A percentile compares a stretch with the other conserved stretches of the same genome.
Evolutionary conservation across 1,140 invertebrate genomes (phyloP).

Genomic region (Wasmannia auropunctata): DNA sequence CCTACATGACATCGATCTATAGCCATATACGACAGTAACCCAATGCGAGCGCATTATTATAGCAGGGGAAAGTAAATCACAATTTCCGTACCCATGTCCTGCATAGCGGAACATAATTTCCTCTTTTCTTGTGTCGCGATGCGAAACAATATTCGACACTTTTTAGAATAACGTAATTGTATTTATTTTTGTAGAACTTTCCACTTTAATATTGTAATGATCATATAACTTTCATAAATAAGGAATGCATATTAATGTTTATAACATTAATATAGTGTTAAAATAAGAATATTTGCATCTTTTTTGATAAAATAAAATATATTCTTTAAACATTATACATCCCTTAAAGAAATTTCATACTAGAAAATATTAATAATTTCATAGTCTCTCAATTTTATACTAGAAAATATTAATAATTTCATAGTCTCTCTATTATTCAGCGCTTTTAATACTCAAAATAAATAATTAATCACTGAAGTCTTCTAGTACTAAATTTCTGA

Average conservation of each 20-base stretch:
- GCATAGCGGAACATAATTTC: constrained; percentile 74
- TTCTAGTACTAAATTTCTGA: no score
- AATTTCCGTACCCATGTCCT: constrained; percentile 72
- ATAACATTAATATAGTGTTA: neutral
- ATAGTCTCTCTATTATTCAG: no score
- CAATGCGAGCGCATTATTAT: constrained; percentile 73
- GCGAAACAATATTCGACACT: constrained; percentile 59
- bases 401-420: no score
- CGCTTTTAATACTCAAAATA: no score
- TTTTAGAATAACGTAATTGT: neutral
- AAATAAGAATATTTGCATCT: neutral
- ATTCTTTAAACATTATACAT: neutral
- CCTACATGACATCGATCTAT: constrained; percentile 36
- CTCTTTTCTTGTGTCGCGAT: constrained; percentile 65
- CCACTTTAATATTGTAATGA: neutral
- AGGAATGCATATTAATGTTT: neutral
- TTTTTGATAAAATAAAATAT: neutral
- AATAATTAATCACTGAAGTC: no score
- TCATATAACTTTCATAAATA: neutral
- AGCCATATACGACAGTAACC: constrained; percentile 63
- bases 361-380: no score
- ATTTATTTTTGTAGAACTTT: neutral
- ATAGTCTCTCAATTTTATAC: no score
- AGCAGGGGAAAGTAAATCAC: constrained; percentile 79
- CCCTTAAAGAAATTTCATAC: no score